Evolutionary conservation across 2,797 vertebrate species (phyloP), one percentile per base, ranked within the genome.

Genomic region (Sternotherus odoratus): DNA sequence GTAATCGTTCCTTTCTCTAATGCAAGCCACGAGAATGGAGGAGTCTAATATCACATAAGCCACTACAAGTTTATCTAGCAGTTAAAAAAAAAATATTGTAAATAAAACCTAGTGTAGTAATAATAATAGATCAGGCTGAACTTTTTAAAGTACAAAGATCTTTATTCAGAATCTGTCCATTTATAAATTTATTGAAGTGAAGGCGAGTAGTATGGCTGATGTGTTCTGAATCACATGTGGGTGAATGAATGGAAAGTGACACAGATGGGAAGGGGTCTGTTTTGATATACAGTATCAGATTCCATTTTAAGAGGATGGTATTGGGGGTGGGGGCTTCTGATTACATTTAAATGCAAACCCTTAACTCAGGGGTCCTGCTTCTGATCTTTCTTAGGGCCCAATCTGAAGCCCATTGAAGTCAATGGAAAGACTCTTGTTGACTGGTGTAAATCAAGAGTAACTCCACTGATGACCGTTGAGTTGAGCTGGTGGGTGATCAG

Each of bases 131-230:
- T 81, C 82, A 77, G 87, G 92, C 33, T 90, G 86, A 91, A 84
- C 24, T 19, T 79, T 2, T 6, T 0, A 84, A 94, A 92, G 77
- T 4, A 54, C 16, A 80, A 86, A 80, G 57, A 49, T 12, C 26
- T 43, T 56, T 96, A 95, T 94, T 89, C 36, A 85, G 91, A 93
- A 94, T 95, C 91, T 80, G 4, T 82, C 66, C 84, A 19, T 93
- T 95, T 89, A 87, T 93, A 88, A 92, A 57, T 33, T 66, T 89
- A 48, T 63, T 94, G 89, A 94, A 96, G 94, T 77, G 89, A 91
- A 95, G 77, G 78, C 82, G 91, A 50, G 86, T 89, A 82, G 94
- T 60, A 53, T 60, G 82, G 49, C 90, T 89, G 91, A 89, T 74
- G 77, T 93, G 46, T 82, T 95, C 77, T 89, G 82, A 80, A 87